Conservation (phyloP, 2,113 vertebrate species). For the Epinephelus fuscoguttatus region DNA sequence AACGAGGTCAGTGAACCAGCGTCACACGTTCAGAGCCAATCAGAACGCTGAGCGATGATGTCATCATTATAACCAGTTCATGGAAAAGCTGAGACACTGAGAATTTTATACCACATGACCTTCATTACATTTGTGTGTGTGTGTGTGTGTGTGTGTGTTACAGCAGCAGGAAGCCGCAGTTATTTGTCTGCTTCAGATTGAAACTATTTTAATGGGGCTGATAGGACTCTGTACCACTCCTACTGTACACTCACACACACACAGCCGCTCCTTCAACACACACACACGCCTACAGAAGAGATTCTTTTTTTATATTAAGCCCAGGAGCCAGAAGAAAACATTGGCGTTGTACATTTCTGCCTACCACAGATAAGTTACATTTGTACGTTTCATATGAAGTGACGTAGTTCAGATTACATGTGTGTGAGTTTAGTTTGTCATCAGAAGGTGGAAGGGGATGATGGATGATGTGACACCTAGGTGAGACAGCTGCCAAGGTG, state of each 20-base stretch:
- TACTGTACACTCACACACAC: slow-evolving; percentile 22
- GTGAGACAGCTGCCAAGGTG: no score
- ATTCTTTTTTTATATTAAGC: no score
- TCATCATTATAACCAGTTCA: neutral
- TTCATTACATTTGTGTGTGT: neutral
- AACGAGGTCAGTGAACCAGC: slow-evolving; percentile 86
- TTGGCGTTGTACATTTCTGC: no score
- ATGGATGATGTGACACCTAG: no score
- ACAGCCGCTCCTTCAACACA: slow-evolving; percentile 61
- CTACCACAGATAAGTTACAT: no score
- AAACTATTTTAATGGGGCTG: slow-evolving; percentile 68
- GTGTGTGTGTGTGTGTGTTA: slow-evolving; percentile 22
- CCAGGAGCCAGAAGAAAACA: no score
- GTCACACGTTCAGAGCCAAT: neutral
- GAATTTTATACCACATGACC: no score
- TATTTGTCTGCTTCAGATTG: slow-evolving; percentile 48
- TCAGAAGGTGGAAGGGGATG: no score
- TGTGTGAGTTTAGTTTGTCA: no score
- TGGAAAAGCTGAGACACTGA: no score
- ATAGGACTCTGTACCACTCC: slow-evolving; percentile 57
- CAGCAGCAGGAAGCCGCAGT: slow-evolving; percentile 18
- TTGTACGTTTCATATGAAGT: no score
- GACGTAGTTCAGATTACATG: no score
- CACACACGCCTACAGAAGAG: neutral
- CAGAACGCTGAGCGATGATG: neutral